Evolutionary conservation across 2,888 invertebrate genomes (phyloP).

Genomic region (Leptogaster cylindrica): DNA sequence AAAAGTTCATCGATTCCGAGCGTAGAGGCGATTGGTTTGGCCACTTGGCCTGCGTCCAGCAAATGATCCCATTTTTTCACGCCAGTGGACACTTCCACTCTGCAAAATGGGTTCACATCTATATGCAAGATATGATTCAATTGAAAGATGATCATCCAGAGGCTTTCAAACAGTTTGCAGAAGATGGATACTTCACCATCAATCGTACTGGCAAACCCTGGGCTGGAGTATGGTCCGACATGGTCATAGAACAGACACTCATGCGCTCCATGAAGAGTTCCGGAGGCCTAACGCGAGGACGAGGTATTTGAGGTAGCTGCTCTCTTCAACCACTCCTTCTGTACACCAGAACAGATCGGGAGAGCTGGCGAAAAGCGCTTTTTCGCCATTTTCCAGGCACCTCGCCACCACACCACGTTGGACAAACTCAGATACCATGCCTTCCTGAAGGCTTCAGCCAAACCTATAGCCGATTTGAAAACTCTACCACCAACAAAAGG

Average conservation of each 20-base stretch:
- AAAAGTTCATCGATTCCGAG: conserved; percentile 20
- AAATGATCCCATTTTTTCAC: conserved; percentile 13
- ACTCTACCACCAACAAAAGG: no score
- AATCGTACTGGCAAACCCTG: background rate
- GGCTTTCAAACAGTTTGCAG: background rate
- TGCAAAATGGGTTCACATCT: conserved; percentile 5
- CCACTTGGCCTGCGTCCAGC: background rate
- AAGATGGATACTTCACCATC: background rate
- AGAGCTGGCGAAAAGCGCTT: no score
- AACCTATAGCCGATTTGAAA: no score
- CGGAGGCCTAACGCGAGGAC: background rate
- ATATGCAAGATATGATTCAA: conserved; percentile 4
- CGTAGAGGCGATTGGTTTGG: background rate
- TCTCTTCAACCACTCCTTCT: no score
- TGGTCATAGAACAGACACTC: background rate
- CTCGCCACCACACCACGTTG: no score
- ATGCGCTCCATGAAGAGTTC: background rate
- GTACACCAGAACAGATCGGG: no score
- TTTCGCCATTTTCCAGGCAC: no score
- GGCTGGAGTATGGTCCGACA: background rate
- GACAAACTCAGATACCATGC: no score
- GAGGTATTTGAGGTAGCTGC: no score
- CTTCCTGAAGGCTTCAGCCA: no score
- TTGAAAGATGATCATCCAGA: background rate
- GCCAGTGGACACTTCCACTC: conserved; percentile 8